Evolutionary conservation across 2,888 invertebrate species (phyloP).

Genomic region (Synanthedon andrenaeformis): DNA sequence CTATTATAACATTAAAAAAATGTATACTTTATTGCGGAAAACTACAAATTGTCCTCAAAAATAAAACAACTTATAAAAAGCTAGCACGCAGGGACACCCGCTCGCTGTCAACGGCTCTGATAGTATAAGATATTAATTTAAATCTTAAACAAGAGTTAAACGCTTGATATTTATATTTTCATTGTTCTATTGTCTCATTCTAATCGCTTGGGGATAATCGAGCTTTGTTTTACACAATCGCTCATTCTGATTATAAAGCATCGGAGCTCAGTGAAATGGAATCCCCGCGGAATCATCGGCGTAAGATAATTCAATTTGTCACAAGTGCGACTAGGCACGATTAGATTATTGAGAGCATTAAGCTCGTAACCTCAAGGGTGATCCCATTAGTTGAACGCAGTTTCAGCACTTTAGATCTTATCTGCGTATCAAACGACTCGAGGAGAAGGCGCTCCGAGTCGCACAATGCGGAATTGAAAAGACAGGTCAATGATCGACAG

Average conservation of each 20-base stretch:
- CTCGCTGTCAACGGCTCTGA: too few species aligned
- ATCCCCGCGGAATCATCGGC: background rate
- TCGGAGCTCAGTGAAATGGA: background rate
- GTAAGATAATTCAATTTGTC: conserved; percentile 1
- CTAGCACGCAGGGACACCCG: too few species aligned
- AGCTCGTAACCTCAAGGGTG: conserved; percentile 11
- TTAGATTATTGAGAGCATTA: conserved; percentile 18
- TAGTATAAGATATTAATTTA: too few species aligned
- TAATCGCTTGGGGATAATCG: background rate
- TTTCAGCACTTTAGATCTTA: conserved; percentile 16
- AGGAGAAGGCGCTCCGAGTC: conserved; percentile 7
- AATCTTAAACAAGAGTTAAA: too few species aligned
- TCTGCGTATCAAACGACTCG: conserved; percentile 15
- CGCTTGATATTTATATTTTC: too few species aligned
- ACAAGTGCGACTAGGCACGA: conserved; percentile 13
- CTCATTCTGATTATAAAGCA: background rate
- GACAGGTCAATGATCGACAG: conserved; percentile 30
- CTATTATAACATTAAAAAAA: too few species aligned
- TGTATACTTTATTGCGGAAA: too few species aligned
- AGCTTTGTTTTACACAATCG: background rate
- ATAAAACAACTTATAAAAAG: too few species aligned
- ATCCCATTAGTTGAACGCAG: conserved; percentile 14
- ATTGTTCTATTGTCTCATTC: background rate
- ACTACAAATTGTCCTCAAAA: too few species aligned
- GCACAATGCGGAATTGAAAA: conserved; percentile 29